Evolutionary conservation across 2,888 invertebrate species (phyloP).

Genomic region (Ophion ventricosus): DNA sequence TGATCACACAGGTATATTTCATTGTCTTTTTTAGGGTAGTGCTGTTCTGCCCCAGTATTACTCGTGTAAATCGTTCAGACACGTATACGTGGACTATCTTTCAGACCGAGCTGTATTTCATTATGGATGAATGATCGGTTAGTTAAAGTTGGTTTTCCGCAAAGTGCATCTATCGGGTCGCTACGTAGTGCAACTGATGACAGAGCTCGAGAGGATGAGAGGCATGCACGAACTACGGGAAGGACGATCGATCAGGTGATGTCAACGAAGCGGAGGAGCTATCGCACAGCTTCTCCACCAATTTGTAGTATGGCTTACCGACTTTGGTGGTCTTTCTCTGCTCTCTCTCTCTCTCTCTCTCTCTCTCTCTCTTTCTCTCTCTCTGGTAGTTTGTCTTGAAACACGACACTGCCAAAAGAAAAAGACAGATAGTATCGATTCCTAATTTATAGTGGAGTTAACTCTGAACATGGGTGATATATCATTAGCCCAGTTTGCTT

Average conservation of each 20-base stretch:
- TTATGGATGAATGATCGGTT: slow-evolving; percentile 15
- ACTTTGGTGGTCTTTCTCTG: slow-evolving; percentile 31
- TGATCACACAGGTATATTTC: not conserved
- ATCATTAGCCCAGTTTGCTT: slow-evolving; percentile 64
- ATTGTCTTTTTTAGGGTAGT: not conserved
- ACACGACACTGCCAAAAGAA: slow-evolving; percentile 41
- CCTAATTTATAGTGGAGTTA: slow-evolving; percentile 61
- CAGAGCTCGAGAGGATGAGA: slow-evolving; percentile 24
- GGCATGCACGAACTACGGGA: slow-evolving; percentile 27
- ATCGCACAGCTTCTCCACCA: slow-evolving; percentile 56
- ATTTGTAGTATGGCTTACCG: slow-evolving; percentile 66
- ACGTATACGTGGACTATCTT: not conserved
- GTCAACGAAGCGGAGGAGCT: slow-evolving; percentile 56
- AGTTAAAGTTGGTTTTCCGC: slow-evolving; percentile 13
- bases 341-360: slow-evolving; percentile 3
- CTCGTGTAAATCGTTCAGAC: not conserved
- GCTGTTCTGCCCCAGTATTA: not conserved
- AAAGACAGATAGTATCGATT: slow-evolving; percentile 60
- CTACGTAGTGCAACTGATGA: slow-evolving; percentile 28
- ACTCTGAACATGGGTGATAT: slow-evolving; percentile 27
- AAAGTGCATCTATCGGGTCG: slow-evolving; percentile 10
- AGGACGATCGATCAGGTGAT: slow-evolving; percentile 62
- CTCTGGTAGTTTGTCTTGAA: slow-evolving; percentile 31
- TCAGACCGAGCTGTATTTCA: slow-evolving; percentile 12
- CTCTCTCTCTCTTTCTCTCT: not conserved